A percentile compares a stretch with the other conserved stretches of the same genome.
Evolutionary conservation across 2,113 vertebrate genomes (phyloP).

Genomic region (Canis aureus): DNA sequence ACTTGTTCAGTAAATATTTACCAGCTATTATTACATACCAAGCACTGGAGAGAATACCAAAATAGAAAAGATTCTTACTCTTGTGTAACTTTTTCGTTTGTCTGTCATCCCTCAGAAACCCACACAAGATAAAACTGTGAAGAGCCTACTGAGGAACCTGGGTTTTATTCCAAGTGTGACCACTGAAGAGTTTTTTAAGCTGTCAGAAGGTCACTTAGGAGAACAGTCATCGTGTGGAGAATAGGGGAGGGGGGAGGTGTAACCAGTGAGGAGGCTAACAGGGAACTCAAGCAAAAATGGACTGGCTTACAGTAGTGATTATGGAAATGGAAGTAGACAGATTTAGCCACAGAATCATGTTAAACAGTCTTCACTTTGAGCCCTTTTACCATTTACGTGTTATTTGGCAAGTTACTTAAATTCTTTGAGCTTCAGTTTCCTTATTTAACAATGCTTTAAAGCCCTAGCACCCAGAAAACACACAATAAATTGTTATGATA

Average conservation of each 20-base stretch:
- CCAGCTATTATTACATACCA: not conserved
- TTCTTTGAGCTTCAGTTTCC: not conserved
- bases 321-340: not conserved
- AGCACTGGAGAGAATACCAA: not conserved
- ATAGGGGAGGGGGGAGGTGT: not conserved
- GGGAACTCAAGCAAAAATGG: not conserved
- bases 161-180: not conserved
- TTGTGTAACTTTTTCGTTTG: not conserved
- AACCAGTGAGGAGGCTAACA: not conserved
- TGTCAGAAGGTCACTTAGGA: not conserved
- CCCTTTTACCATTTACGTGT: not conserved
- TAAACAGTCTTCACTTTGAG: not conserved
- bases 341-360: not conserved
- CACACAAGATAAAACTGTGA: not conserved
- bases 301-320: not conserved
- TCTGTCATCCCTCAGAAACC: constrained; percentile 14
- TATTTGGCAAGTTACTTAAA: not conserved
- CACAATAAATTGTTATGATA: not conserved
- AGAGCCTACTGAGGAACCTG: not conserved
- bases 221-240: not conserved
- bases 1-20: not conserved
- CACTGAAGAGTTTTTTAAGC: not conserved
- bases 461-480: not conserved
- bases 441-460: constrained; percentile 42
- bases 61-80: not conserved